Base-by-base conservation (phyloP, 2,797 vertebrate genomes). In the Vespertilio murinus region DNA sequence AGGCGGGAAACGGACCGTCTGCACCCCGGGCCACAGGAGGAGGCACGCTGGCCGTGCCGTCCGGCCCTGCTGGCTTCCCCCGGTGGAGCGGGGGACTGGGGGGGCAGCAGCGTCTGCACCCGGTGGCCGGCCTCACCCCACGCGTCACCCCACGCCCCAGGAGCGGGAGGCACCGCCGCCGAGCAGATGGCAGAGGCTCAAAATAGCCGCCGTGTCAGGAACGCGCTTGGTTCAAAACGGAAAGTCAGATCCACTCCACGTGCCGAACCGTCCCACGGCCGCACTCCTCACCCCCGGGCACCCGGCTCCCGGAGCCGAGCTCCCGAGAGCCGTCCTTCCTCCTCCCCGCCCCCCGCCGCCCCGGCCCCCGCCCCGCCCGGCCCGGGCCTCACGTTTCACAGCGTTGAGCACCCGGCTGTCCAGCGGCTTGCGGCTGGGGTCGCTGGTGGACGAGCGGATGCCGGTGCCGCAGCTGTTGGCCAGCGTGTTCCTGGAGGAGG, bases 391-490 rank as follows among this genome's bases (percentile, higher is more conserved):
- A 99, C 99, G 96, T 99, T 99, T 99, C 97, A 99, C 99, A 93
- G 99, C 99, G 0, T 99, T 99, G 54, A 99, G 99, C 93, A 99
- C 99, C n/a, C 99, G 98, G 98, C 99, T 99, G 98, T 99, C 99
- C 98, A 99, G 98, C 6, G 99, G 99, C 96, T 99, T 99, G 97
- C 99, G 98, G 98, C 99, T 99, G 13, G 99, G 99, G 97, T 99
- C 99, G 30, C 99, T 99, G 2, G 99, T 99, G 35, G 99, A 99
- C 0, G 99, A 99, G 10, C 99, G 99, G 96, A 99, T 99, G 73
- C 99, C 99, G 5, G 99, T 99, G 95, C 99, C 99, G 3, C 99
- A 99, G 98, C 99, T 99, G 98, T 99, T 99, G 97, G 99, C 99
- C 96, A 99, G 98, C 0, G 99, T 99, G 98, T 99, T 99, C 98